Evolutionary conservation across 2,888 invertebrate species (phyloP).

Genomic region (Catocala fraxini): DNA sequence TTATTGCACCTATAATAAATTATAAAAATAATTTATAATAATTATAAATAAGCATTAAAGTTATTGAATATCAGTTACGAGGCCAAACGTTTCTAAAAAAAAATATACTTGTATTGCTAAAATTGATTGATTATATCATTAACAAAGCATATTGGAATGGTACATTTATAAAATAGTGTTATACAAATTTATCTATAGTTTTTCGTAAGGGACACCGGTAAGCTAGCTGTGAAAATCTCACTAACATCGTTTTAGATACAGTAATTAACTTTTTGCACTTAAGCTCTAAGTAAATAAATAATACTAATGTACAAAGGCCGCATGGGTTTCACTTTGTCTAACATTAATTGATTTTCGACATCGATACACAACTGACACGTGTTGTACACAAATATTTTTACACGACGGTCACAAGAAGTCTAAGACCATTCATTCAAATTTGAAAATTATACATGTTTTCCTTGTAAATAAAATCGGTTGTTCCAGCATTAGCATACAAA

Average conservation of each 20-base stretch:
- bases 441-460: no score
- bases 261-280: slow-evolving; percentile 76
- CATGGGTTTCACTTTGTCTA: slow-evolving; percentile 37
- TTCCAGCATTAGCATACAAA: no score
- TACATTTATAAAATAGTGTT: slow-evolving; percentile 43
- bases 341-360: slow-evolving; percentile 6
- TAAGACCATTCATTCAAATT: no score
- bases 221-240: slow-evolving; percentile 75
- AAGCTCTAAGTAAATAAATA: slow-evolving; percentile 85
- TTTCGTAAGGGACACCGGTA: slow-evolving; percentile 53
- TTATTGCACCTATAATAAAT: slow-evolving; percentile 52
- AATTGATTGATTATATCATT: slow-evolving; percentile 43
- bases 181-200: slow-evolving; percentile 27
- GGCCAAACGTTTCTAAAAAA: slow-evolving; percentile 38
- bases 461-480: no score
- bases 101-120: slow-evolving; percentile 40
- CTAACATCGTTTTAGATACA: slow-evolving; percentile 56
- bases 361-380: not conserved
- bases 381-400: no score
- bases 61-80: slow-evolving; percentile 48
- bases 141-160: slow-evolving; percentile 57
- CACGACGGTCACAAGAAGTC: no score
- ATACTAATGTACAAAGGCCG: slow-evolving; percentile 81
- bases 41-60: slow-evolving; percentile 46
- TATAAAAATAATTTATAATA: slow-evolving; percentile 50